Percentiles rank a stretch among this genome's conserved stretches.
These are phyloP conservation scores for Cryptosula pallasiana DNA, from an alignment of 2,888 invertebrate species.

Conservation along the genomic window DNA sequence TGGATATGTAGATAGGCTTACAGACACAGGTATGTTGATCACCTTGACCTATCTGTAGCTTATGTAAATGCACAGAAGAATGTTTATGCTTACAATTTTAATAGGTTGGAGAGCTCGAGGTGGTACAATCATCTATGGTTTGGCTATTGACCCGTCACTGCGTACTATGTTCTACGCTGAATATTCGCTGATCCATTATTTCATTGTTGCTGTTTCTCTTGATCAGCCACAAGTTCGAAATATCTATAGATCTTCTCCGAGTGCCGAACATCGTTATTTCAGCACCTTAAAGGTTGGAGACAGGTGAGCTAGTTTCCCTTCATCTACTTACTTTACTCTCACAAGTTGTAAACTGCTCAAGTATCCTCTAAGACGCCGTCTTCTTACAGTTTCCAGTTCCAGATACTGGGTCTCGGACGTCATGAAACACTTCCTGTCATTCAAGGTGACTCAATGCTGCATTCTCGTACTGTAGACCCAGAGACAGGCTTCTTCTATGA, in stretches of 20 bases:
- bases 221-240: neutral
- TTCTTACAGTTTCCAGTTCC: neutral
- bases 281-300: too few relatives aligned
- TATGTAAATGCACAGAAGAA: too few relatives aligned
- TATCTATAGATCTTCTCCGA: neutral
- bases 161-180: slow-evolving; percentile 7
- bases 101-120: neutral
- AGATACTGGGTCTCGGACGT: neutral
- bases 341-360: too few relatives aligned
- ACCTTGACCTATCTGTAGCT: neutral
- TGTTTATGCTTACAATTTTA: too few relatives aligned
- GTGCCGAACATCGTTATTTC: neutral
- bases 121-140: neutral
- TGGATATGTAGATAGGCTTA: neutral
- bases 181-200: neutral
- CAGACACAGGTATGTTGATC: neutral
- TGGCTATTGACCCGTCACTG: neutral
- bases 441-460: slow-evolving; percentile 2
- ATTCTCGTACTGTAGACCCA: slow-evolving; percentile 6
- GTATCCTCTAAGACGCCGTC: too few relatives aligned
- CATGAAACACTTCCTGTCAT: neutral
- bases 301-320: too few relatives aligned
- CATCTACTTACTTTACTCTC: too few relatives aligned
- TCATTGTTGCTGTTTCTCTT: neutral
- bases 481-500: neutral